These are phyloP conservation scores for Pandemis corylana DNA, from an alignment of 2,888 invertebrate species.

Conservation along the genomic window DNA sequence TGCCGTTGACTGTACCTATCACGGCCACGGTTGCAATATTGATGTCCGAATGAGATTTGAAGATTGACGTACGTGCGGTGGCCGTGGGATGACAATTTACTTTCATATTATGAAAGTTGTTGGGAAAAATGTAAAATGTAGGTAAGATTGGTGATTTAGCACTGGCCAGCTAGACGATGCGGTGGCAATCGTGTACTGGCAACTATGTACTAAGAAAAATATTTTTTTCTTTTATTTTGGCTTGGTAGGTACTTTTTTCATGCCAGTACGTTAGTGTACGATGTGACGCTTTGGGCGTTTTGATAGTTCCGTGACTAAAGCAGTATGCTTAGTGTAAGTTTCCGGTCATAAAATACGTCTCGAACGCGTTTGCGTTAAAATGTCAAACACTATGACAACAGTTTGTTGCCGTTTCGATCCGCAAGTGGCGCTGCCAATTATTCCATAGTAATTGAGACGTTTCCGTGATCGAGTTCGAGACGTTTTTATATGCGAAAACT, in stretches of 20 bases:
- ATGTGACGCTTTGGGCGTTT: too few relatives aligned
- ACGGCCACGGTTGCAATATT: conserved; percentile 46
- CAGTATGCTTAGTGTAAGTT: too few relatives aligned
- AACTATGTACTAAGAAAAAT: too few relatives aligned
- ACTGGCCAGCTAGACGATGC: not conserved
- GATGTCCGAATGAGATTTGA: conserved; percentile 53
- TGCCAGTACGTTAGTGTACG: not conserved
- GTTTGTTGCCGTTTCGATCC: too few relatives aligned
- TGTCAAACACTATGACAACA: too few relatives aligned
- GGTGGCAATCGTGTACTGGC: conserved; percentile 32
- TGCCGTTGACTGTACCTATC: conserved; percentile 39
- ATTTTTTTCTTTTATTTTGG: not conserved
- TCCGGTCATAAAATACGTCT: too few relatives aligned
- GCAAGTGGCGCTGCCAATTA: too few relatives aligned
- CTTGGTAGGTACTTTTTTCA: not conserved
- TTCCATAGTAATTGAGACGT: too few relatives aligned
- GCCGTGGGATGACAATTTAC: conserved; percentile 50
- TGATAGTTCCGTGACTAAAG: too few relatives aligned
- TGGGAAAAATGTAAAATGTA: conserved; percentile 30
- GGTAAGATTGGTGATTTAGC: conserved; percentile 10
- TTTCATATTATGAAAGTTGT: conserved; percentile 47
- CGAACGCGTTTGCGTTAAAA: too few relatives aligned
- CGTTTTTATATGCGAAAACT: too few relatives aligned
- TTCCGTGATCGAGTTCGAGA: too few relatives aligned
- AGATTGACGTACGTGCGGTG: conserved; percentile 59